Conservation (phyloP, 2,797 vertebrate genomes). For the Pseudomugil gertrudae region DNA sequence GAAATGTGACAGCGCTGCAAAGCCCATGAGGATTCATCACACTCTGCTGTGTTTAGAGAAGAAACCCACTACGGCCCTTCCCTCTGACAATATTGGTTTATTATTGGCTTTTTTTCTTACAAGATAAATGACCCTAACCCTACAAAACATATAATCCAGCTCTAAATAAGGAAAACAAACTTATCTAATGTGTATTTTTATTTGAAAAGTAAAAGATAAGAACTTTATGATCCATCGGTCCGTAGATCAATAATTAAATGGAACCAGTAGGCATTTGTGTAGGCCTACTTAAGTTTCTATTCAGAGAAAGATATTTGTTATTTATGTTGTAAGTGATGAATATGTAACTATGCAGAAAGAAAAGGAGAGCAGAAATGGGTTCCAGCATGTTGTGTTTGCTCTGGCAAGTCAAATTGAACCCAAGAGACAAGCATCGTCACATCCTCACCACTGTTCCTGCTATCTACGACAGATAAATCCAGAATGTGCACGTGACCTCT, state of each 20-base stretch:
- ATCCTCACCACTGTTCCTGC: slow-evolving; percentile 9
- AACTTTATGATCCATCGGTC: slow-evolving; percentile 9
- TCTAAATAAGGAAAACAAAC: neutral
- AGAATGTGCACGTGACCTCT: slow-evolving; percentile 37
- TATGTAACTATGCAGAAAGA: slow-evolving; percentile 22
- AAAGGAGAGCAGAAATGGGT: neutral
- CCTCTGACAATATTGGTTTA: neutral
- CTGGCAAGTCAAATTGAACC: slow-evolving; percentile 30
- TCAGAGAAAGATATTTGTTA: slow-evolving; percentile 48
- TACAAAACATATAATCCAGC: neutral
- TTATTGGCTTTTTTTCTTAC: slow-evolving; percentile 12
- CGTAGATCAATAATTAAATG: slow-evolving; percentile 51
- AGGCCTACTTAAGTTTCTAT: slow-evolving; percentile 46
- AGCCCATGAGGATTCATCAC: slow-evolving; percentile 46
- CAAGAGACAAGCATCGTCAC: slow-evolving; percentile 40
- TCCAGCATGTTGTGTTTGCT: slow-evolving; percentile 13
- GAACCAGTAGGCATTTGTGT: slow-evolving; percentile 34
- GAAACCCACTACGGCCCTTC: slow-evolving; percentile 5
- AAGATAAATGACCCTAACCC: neutral
- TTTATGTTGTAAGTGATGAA: slow-evolving; percentile 48
- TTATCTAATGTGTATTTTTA: neutral
- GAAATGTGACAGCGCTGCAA: slow-evolving; percentile 53
- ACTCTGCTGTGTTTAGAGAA: slow-evolving; percentile 41
- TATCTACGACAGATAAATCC: slow-evolving; percentile 23
- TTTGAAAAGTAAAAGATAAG: neutral